Percentiles rank a stretch among this genome's conserved stretches.
These are phyloP conservation scores for Pluvialis apricaria DNA, from an alignment of 2,113 vertebrate species.

Conservation along the genomic window DNA sequence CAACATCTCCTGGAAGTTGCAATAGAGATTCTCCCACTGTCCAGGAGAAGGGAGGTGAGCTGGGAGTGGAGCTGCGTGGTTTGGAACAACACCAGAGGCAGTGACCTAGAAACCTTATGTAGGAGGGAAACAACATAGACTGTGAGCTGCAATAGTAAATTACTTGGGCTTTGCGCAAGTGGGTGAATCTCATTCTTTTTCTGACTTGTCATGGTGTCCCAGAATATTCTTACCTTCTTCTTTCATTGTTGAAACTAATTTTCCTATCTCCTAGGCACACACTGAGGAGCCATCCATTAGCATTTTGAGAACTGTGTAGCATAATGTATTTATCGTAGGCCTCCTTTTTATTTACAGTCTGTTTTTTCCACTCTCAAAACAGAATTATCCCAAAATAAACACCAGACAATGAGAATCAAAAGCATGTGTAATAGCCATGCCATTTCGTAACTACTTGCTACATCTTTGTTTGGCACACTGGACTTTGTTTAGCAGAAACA, in stretches of 20 bases:
- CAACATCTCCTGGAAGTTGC: background rate
- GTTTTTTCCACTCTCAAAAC: background rate
- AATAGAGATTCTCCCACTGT: background rate
- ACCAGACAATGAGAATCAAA: slow-evolving; percentile 34
- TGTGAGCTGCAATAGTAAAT: slow-evolving; percentile 4
- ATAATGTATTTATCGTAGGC: background rate
- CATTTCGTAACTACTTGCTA: slow-evolving; percentile 32
- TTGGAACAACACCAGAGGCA: background rate
- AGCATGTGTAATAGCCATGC: slow-evolving; percentile 7
- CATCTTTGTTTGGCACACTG: slow-evolving; percentile 40
- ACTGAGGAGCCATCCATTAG: background rate
- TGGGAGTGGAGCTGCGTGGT: background rate
- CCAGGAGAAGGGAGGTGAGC: background rate
- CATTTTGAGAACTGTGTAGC: background rate
- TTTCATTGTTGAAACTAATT: background rate
- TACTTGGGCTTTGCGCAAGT: slow-evolving; percentile 19
- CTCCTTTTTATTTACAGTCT: slow-evolving; percentile 35
- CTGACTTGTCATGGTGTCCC: background rate
- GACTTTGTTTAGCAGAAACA: slow-evolving; percentile 44
- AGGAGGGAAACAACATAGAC: background rate
- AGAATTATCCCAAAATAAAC: slow-evolving; percentile 46
- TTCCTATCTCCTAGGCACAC: background rate
- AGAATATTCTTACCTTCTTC: background rate
- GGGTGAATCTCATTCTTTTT: slow-evolving; percentile 8
- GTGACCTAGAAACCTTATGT: slow-evolving; percentile 30